Evolutionary conservation across 2,797 vertebrate species (phyloP).

Genomic region (Bovichtus variegatus): DNA sequence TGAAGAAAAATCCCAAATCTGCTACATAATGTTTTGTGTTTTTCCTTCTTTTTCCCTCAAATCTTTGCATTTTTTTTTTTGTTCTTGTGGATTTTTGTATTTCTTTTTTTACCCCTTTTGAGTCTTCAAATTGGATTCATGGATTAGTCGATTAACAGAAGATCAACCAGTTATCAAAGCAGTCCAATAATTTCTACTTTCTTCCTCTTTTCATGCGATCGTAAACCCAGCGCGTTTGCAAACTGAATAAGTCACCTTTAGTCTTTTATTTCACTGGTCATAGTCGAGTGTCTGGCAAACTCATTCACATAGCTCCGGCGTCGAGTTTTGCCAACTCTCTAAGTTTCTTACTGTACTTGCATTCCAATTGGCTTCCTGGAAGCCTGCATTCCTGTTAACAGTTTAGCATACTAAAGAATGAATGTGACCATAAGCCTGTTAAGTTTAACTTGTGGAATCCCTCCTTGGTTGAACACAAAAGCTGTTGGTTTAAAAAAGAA

Average conservation of each 20-base stretch:
- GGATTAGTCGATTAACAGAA: too few relatives aligned
- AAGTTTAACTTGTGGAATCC: not conserved
- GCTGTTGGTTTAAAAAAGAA: not conserved
- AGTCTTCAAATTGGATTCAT: too few relatives aligned
- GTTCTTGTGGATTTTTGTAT: not conserved
- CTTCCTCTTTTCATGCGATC: too few relatives aligned
- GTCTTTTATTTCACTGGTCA: not conserved
- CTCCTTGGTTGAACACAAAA: not conserved
- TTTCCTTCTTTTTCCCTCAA: not conserved
- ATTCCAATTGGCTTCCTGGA: not conserved
- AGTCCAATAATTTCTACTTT: too few relatives aligned
- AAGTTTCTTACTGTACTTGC: not conserved
- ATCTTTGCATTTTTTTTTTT: not conserved
- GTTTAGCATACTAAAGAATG: not conserved
- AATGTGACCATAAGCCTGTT: not conserved
- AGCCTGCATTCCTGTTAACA: not conserved
- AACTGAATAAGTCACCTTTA: too few relatives aligned
- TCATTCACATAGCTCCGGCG: not conserved
- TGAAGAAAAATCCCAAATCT: not conserved
- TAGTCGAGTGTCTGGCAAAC: not conserved
- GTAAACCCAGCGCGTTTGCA: too few relatives aligned
- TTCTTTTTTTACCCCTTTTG: too few relatives aligned
- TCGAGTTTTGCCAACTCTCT: not conserved
- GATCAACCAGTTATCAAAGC: too few relatives aligned
- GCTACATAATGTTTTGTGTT: too few relatives aligned